Evolutionary conservation across 2,888 invertebrate genomes (phyloP), one percentile per base, ranked within the genome.

Genomic region (Campaea margaritaria): DNA sequence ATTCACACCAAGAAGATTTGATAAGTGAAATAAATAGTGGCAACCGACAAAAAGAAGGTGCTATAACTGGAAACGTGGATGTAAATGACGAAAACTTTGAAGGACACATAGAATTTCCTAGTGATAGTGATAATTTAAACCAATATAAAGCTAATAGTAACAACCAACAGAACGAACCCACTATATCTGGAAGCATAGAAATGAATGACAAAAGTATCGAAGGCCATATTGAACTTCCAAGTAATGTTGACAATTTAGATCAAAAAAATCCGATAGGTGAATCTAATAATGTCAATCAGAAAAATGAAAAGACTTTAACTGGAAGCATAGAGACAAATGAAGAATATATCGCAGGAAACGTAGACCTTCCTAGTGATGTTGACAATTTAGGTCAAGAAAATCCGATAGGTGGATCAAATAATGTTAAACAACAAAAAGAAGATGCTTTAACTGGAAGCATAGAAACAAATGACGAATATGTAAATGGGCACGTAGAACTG

Each of bases 401-500:
- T 27, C 27, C 27, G 7, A 27, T 27, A 2, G 27, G 27, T 27
- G 7, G 14, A 34, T 10, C 4, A 14, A 41, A 9, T 11, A 13
- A 11, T 16, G 1, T 2, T 5, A 12, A 12, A 0, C 13, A 39
- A 14, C 39, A 13, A 13, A 16, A 49, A 10, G 28, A 27, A 28
- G n/a, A 12, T 12, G 9, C 11, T 16, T 36, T 51, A 14, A 14
- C 21, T 21, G 51, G 43, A 34, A 16, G 36, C 2, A 10, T 45
- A 28, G 14, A 45, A 21, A 38, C 44, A 2, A 14, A 45, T 45
- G 43, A 36, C n/a, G 14, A 48, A 11, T 48, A 43, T 13, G 15
- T 51, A 13, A 44, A 51, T 27, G 57, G 46, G 7, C 41, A 44
- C 2, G 14, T 51, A 44, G 14, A 46, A 7, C 0, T 45, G 13